Evolutionary conservation across 1,140 invertebrate genomes (phyloP).

Genomic region (Atta cephalotes): DNA sequence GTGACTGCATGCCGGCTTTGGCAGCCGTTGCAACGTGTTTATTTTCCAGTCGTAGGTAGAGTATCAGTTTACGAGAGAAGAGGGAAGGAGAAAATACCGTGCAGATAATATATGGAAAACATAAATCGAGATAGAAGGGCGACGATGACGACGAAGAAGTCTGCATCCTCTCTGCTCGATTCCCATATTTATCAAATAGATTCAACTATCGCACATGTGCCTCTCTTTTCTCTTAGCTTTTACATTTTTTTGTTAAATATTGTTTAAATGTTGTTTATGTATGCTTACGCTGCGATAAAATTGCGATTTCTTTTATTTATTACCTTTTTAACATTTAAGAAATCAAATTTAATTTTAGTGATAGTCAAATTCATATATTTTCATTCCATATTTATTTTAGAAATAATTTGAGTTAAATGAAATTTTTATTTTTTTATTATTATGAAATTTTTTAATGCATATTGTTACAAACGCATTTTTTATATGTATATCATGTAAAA

Average conservation of each 20-base stretch:
- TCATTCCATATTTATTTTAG: constrained; percentile 1
- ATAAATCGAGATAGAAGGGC: constrained; percentile 72
- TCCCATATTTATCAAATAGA: constrained; percentile 61
- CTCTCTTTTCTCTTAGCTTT: background rate
- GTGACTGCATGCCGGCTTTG: constrained; percentile 62
- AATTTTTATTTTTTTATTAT: too few species aligned
- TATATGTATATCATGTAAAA: background rate
- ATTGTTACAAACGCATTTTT: background rate
- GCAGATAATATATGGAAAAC: constrained; percentile 73
- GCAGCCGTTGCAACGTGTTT: constrained; percentile 71
- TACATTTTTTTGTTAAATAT: constrained; percentile 17
- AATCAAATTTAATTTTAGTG: constrained; percentile 6
- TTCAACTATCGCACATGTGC: constrained; percentile 55
- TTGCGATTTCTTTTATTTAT: background rate
- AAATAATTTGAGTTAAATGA: constrained; percentile 1
- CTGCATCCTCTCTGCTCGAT: constrained; percentile 43
- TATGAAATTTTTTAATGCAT: background rate
- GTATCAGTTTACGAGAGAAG: constrained; percentile 69
- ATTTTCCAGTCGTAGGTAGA: constrained; percentile 51
- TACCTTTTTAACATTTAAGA: background rate
- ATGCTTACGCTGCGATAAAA: background rate
- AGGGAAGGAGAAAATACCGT: background rate
- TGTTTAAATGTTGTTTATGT: background rate
- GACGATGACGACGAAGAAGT: constrained; percentile 40
- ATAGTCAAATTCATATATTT: background rate